phyloP scores from a whole-genome alignment of 2,113 vertebrate genomes.

The Typhlomys cinereus region DNA sequence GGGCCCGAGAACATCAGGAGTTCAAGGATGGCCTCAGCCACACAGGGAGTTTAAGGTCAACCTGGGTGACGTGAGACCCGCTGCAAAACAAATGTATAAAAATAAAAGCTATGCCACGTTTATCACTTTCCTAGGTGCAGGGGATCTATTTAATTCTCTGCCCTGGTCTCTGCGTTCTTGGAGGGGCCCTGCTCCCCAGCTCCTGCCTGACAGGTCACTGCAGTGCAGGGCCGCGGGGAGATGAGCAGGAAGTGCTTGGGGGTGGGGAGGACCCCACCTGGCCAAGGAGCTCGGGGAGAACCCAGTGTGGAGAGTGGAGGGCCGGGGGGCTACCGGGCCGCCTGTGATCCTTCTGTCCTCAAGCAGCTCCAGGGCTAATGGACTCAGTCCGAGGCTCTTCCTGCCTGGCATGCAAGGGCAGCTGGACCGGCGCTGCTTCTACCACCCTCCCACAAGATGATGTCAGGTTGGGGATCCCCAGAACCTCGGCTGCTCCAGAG shows the following conservation, averaged over 20 bases:
- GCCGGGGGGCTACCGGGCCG: too few species aligned
- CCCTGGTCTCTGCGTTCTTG: too few species aligned
- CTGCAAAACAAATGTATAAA: neutral
- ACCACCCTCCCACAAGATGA: neutral
- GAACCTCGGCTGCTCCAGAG: neutral
- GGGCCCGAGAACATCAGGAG: too few species aligned
- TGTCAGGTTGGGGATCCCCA: rapidly evolving
- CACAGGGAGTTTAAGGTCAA: too few species aligned
- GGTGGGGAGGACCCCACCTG: neutral
- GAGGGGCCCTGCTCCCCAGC: too few species aligned
- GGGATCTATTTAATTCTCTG: too few species aligned
- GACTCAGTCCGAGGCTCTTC: too few species aligned
- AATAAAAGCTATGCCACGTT: neutral
- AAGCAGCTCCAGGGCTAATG: too few species aligned
- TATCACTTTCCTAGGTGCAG: neutral
- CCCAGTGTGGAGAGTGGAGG: neutral
- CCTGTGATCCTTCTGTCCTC: neutral
- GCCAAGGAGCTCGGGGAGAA: neutral
- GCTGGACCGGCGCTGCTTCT: rapidly evolving
- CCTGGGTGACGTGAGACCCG: too few species aligned
- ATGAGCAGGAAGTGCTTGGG: neutral
- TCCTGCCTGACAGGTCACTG: neutral
- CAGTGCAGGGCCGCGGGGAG: neutral
- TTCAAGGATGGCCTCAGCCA: too few species aligned
- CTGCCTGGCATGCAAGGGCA: neutral